Evolutionary conservation across 2,888 invertebrate species (phyloP), one percentile per base, ranked within the genome.

Genomic region (Lepidocyrtinus sp.): DNA sequence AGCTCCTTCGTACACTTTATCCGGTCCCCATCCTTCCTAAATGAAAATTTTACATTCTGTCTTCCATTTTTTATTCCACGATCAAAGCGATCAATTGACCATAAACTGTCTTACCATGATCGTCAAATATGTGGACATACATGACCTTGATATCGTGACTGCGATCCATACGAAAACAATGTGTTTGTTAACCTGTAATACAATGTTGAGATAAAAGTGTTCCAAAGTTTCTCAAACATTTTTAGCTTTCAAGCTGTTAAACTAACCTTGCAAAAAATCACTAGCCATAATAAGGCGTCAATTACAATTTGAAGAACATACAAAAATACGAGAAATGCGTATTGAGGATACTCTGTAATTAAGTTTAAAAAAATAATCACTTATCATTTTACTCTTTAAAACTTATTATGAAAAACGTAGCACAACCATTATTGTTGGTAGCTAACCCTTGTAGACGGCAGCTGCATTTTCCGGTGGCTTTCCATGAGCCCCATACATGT

Each of bases 1-100:
- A 12, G 24, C 25, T 22, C 68, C 75, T n/a, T 81, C 81, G 69
- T 76, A 84, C 15, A 22, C 55, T 63, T 65, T n/a, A n/a, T n/a
- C n/a, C n/a, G n/a, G n/a, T 7, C 15, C 22, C 84, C 84, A 84
- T 55, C 78, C 76, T 71, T 77, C 67, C 82, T 82, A 67, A 12
- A 72, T 63, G 19, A 65, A 67, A 71, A n/a, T n/a, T n/a, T n/a
- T n/a, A n/a, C n/a, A n/a, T n/a, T n/a, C n/a, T n/a, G n/a, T n/a
- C n/a, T n/a, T n/a, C n/a, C n/a, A n/a, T n/a, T n/a, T n/a, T n/a
- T 59, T 12, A 21, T 5, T 5, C 19, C 19, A 61, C 7, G 19
- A 21, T 61, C n/a, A 61, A 17, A 12, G 19, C 17, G 19, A 21
- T 21, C n/a, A 61, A 17, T 61, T 17, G 19, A 61, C n/a, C 46